Evolutionary conservation across 1,140 invertebrate genomes (phyloP), one percentile per base, ranked within the genome.

Genomic region (Phymastichus coffea): DNA sequence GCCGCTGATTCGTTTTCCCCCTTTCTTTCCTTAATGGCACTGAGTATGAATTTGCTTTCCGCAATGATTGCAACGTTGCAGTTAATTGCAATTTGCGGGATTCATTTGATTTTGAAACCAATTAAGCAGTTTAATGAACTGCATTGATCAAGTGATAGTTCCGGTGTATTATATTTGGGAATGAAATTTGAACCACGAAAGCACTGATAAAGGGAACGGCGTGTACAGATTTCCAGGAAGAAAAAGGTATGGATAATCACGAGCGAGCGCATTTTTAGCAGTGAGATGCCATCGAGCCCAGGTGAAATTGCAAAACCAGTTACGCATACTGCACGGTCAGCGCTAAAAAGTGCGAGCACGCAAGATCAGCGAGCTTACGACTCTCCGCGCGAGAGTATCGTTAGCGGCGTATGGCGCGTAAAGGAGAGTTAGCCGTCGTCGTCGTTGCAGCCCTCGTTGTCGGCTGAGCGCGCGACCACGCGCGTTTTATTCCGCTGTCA

Each of bases 391-490:
- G 19, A n/a, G 19, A 33, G 30, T 30, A 49, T 35, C n/a, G n/a
- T n/a, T 33, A 3, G 14, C 1, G 38, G 22, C n/a, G 48, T 25
- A 51, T 51, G 30, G 22, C 6, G 20, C 6, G 35, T 30, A 38
- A 51, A 51, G 26, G 47, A 37, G 35, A 37, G 25, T 30, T 17
- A 28, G 23, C 43, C 20, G 15, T 35, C 35, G 7, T 10, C n/a
- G n/a, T n/a, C n/a, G n/a, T n/a, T n/a, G n/a, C n/a, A n/a, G 30
- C 14, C 35, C 41, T 55, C 20, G 43, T 56, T 52, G 53, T 53
- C 48, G 28, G 30, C 10, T 28, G n/a, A 37, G 26, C 37, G n/a
- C n/a, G n/a, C n/a, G n/a, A n/a, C 38, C 48, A 49, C 38, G 28
- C 23, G 48, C 46, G 37, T 51, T 28, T 46, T 38, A 15, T 49